Percentiles rank a stretch among this genome's conserved stretches.
These are phyloP conservation scores for Aricia artaxerxes DNA, from an alignment of 2,888 invertebrate species.

Conservation along the genomic window DNA sequence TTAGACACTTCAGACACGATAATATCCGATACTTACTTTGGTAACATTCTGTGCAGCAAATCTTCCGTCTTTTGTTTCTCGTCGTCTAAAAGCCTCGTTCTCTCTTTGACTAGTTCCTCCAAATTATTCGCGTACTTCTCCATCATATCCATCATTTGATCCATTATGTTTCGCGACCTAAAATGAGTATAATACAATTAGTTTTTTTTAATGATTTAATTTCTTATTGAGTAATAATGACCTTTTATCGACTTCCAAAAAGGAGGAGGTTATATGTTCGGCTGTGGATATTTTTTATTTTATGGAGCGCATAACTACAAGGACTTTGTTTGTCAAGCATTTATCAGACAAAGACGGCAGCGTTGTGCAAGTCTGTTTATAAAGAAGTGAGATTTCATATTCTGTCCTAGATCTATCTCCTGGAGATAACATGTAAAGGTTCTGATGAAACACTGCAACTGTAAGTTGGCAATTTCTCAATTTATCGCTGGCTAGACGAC, in stretches of 20 bases:
- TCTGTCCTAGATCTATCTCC: background rate
- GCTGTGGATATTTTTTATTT: no score
- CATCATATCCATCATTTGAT: slow-evolving; percentile 99
- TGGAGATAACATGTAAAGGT: background rate
- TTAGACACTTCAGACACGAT: slow-evolving; percentile 34
- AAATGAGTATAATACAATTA: slow-evolving; percentile 39
- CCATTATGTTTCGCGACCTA: slow-evolving; percentile 94
- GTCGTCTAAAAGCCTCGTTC: slow-evolving; percentile 92
- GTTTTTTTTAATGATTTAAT: background rate
- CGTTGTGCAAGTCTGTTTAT: background rate
- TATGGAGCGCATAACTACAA: no score
- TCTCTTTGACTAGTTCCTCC: slow-evolving; percentile 95
- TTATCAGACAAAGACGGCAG: background rate
- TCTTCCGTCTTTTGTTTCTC: slow-evolving; percentile 96
- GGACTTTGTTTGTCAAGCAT: background rate
- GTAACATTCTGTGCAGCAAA: slow-evolving; percentile 95
- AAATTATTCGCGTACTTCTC: slow-evolving; percentile 97
- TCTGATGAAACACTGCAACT: background rate
- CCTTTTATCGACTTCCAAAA: no score
- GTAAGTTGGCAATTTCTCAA: no score
- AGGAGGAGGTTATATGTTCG: no score
- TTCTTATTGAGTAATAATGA: no score
- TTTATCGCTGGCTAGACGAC: no score
- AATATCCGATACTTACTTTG: slow-evolving; percentile 83
- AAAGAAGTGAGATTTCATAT: background rate